Percentiles rank a stretch among this genome's conserved stretches.
Conservation (phyloP, 2,797 vertebrate species). For the Sorex maritimensis region DNA sequence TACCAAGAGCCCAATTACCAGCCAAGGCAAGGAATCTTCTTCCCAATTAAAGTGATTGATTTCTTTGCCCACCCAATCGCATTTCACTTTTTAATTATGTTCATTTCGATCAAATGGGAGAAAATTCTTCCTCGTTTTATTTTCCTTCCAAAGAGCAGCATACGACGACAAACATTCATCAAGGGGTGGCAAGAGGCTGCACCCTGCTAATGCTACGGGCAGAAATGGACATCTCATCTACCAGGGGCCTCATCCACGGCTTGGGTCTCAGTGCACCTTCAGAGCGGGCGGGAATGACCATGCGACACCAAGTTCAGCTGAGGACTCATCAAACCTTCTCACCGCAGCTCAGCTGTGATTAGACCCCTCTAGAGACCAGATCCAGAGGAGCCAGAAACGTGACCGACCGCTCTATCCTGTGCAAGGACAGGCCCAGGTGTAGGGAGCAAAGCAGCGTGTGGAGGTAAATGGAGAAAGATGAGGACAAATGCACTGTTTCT, state of each 20-base stretch:
- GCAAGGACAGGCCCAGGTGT: background rate
- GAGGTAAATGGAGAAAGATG: background rate
- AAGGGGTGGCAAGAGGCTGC: conserved; percentile 59
- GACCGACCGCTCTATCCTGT: background rate
- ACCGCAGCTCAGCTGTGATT: background rate
- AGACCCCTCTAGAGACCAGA: background rate
- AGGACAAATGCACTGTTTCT: background rate
- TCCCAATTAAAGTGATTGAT: conserved; percentile 90
- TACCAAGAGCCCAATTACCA: conserved; percentile 87
- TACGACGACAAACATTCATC: conserved; percentile 83
- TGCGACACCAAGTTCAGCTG: conserved; percentile 33
- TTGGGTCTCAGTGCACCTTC: conserved; percentile 36
- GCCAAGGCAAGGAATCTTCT: conserved; percentile 78
- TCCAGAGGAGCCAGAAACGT: background rate
- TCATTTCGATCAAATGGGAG: conserved; percentile 83
- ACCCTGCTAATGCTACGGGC: conserved; percentile 64
- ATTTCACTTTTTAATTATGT: conserved; percentile 88
- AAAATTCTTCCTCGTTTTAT: conserved; percentile 82
- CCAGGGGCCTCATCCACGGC: conserved; percentile 48
- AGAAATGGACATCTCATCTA: conserved; percentile 73
- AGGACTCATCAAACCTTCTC: conserved; percentile 35
- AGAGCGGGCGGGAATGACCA: conserved; percentile 41
- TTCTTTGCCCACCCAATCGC: conserved; percentile 84
- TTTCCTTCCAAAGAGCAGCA: conserved; percentile 79
- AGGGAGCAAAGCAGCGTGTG: background rate